Base-by-base conservation (phyloP, 2,113 vertebrate genomes). In the Scolopax mira region DNA sequence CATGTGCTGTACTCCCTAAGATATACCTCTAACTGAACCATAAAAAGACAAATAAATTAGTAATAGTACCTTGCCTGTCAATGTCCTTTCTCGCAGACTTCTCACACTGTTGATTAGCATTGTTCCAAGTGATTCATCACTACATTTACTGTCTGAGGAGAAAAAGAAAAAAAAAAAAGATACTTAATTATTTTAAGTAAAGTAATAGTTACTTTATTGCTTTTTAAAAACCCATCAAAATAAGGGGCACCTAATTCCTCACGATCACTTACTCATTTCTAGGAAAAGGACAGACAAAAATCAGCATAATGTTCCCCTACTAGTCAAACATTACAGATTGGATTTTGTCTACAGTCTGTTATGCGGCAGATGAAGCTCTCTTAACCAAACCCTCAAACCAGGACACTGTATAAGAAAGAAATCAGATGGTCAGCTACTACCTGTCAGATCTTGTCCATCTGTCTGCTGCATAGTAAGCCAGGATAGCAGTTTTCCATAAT, bases 11-110 rank as follows among this genome's bases (percentile, higher is more conserved):
- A 90, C 86, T 97, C 97, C 96, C 96, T 96, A 95, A 98, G 98
- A 98, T 97, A 97, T 96, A 98, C 97, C 97, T 94, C 85, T 97
- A 97, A 98, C 97, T 98, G 97, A 98, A 98, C 98, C 98, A 97
- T 96, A 98, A 97, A 98, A 97, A 97, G 98, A 98, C 98, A 98
- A 97, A 99, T 99, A 98, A 99, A 99, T 99, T 98, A 99, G 98
- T 99, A 98, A 99, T 98, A 98, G 95, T 92, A 96, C 88, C 97
- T 97, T 79, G 96, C 97, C 98, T 98, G 98, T 99, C 99, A 99
- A 92, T 97, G 97, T 97, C 96, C 94, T 95, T 93, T 96, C 84
- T 74, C 41, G 62, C 79, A 97, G 97, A 97, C 91, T 96, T 97
- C 96, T 96, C 95, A 95, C 61, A 30, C 70, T 97, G 94, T 95